phyloP scores from a whole-genome alignment of 1,140 invertebrate genomes.

The Cepaea nemoralis region DNA sequence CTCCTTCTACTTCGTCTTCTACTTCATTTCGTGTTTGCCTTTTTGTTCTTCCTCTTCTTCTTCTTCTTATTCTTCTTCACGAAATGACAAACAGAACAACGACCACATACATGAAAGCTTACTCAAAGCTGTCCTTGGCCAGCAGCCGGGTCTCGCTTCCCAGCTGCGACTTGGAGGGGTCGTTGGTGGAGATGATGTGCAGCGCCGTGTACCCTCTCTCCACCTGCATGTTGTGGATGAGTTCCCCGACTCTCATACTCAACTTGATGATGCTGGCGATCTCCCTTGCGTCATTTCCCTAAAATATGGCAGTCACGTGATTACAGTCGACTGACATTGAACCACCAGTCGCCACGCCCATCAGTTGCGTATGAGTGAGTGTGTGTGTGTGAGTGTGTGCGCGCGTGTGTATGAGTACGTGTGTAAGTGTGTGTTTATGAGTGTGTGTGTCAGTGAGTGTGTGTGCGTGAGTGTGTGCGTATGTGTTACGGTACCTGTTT shows the following conservation, averaged over 20 bases:
- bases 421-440: no score
- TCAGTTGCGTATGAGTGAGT: no score
- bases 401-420: no score
- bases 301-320: no score
- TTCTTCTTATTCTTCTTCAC: neutral
- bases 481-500: no score
- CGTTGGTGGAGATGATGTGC: conserved; percentile 53
- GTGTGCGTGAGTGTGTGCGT: no score
- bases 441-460: no score
- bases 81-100: neutral
- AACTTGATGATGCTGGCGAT: conserved; percentile 27
- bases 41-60: neutral
- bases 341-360: no score
- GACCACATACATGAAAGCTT: neutral
- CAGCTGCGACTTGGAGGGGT: conserved; percentile 37
- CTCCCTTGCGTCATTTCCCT: conserved; percentile 4
- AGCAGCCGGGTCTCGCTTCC: conserved; percentile 49
- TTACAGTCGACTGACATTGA: no score
- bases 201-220: conserved; percentile 61
- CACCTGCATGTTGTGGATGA: conserved; percentile 61
- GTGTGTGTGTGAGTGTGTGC: no score
- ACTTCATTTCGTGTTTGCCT: no score
- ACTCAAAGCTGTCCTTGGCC: conserved; percentile 53
- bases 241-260: conserved; percentile 54
- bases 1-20: no score